Conservation (phyloP, 1,140 invertebrate species). For the Harpegnathos saltator region DNA sequence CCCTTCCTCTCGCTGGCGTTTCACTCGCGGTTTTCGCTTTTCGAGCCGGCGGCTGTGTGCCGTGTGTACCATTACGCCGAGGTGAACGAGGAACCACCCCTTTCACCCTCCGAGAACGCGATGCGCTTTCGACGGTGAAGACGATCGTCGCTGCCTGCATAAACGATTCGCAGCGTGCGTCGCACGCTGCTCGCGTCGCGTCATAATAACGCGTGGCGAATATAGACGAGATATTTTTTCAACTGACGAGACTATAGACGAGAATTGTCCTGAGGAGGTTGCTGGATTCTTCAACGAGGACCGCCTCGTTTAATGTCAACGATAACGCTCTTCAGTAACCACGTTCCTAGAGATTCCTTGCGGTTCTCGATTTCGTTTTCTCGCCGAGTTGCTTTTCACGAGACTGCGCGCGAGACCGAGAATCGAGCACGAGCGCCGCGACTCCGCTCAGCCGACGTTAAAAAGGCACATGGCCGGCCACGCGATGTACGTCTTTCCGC, state of each 20-base stretch:
- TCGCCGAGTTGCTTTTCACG: no score
- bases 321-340: no score
- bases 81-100: slow-evolving; percentile 67
- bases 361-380: no score
- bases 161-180: slow-evolving; percentile 42
- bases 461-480: no score
- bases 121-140: slow-evolving; percentile 57
- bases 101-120: slow-evolving; percentile 45
- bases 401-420: no score
- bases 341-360: no score
- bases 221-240: neutral
- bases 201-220: slow-evolving; percentile 1
- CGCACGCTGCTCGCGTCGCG: neutral
- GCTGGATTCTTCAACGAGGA: no score
- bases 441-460: no score
- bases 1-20: slow-evolving; percentile 56
- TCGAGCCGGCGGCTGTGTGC: slow-evolving; percentile 75
- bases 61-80: slow-evolving; percentile 78
- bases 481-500: slow-evolving; percentile 14
- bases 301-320: no score
- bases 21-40: slow-evolving; percentile 78
- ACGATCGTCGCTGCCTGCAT: slow-evolving; percentile 45
- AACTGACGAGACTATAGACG: no score
- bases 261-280: no score
- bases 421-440: no score